These are phyloP conservation scores for Benitochromis conjunctus DNA, from an alignment of 2,113 vertebrate species.

Conservation along the genomic window DNA sequence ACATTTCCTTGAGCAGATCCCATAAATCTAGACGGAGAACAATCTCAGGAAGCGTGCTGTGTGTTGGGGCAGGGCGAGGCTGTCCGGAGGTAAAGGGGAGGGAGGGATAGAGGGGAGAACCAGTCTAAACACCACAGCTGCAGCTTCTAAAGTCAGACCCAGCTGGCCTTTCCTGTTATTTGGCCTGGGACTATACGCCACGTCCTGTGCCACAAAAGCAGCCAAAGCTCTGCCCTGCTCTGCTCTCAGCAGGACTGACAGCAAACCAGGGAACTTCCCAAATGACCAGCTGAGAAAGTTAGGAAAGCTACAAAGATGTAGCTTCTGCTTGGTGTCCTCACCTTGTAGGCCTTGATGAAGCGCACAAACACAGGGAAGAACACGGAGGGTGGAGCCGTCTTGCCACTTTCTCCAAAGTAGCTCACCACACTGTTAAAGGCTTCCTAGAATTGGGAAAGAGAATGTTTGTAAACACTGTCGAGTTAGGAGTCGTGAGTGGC, in stretches of 20 bases:
- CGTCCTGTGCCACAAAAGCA: slow-evolving; percentile 56
- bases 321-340: slow-evolving; percentile 46
- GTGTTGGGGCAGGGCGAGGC: slow-evolving; percentile 58
- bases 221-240: slow-evolving; percentile 22
- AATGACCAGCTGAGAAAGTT: not conserved
- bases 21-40: slow-evolving; percentile 75
- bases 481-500: not conserved
- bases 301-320: not conserved
- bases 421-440: slow-evolving; percentile 91
- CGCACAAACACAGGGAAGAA: slow-evolving; percentile 97
- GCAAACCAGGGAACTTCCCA: slow-evolving; percentile 21
- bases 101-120: slow-evolving; percentile 2
- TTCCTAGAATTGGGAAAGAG: slow-evolving; percentile 75
- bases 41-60: slow-evolving; percentile 76
- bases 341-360: slow-evolving; percentile 96
- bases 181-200: slow-evolving; percentile 54
- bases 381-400: slow-evolving; percentile 91
- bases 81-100: slow-evolving; percentile 52
- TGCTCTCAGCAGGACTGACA: not conserved
- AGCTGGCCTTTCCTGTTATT: slow-evolving; percentile 81
- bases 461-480: slow-evolving; percentile 41
- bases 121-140: slow-evolving; percentile 73
- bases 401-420: slow-evolving; percentile 94
- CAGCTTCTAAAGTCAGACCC: slow-evolving; percentile 54
- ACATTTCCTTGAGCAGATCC: slow-evolving; percentile 64